phyloP scores from a whole-genome alignment of 2,888 invertebrate genomes.

The Ypsolopha scabrella region DNA sequence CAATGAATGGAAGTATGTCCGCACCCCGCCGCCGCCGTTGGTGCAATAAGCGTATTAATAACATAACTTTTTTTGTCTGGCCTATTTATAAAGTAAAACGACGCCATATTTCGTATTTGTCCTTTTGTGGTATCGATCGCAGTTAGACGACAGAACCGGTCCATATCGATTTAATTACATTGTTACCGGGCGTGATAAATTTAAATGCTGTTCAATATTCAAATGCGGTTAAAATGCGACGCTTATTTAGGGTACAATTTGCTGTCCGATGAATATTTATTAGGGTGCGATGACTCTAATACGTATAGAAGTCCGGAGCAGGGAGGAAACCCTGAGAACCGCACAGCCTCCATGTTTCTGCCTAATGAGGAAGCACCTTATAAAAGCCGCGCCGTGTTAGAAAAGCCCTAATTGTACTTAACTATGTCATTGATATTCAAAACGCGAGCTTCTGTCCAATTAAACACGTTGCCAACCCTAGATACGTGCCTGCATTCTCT shows the following conservation, averaged over 20 bases:
- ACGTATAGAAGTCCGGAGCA: conserved; percentile 10
- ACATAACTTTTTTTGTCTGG: conserved; percentile 27
- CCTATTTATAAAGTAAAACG: conserved; percentile 9
- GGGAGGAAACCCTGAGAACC: too few species aligned
- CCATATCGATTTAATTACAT: conserved; percentile 43
- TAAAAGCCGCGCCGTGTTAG: conserved; percentile 44
- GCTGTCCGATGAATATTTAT: conserved; percentile 55
- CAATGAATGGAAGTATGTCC: conserved; percentile 39
- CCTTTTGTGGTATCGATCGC: conserved; percentile 21
- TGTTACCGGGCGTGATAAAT: conserved; percentile 37
- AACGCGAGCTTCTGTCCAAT: conserved; percentile 40
- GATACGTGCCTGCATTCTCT: background rate
- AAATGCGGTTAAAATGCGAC: conserved; percentile 38
- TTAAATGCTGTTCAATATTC: conserved; percentile 37
- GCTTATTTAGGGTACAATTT: conserved; percentile 37
- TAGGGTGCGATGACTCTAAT: conserved; percentile 26
- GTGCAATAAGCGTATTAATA: conserved; percentile 45
- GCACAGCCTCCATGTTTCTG: conserved; percentile 23
- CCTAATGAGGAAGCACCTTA: conserved; percentile 55
- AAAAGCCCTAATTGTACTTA: conserved; percentile 55
- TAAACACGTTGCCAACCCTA: conserved; percentile 26
- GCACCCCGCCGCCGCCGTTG: conserved; percentile 14
- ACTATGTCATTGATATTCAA: conserved; percentile 52
- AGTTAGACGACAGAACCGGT: conserved; percentile 31
- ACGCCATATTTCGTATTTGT: conserved; percentile 10